Percentiles rank a stretch among this genome's conserved stretches.
These are phyloP conservation scores for Coryphaenoides rupestris DNA, from an alignment of 2,113 vertebrate species.

Conservation along the genomic window DNA sequence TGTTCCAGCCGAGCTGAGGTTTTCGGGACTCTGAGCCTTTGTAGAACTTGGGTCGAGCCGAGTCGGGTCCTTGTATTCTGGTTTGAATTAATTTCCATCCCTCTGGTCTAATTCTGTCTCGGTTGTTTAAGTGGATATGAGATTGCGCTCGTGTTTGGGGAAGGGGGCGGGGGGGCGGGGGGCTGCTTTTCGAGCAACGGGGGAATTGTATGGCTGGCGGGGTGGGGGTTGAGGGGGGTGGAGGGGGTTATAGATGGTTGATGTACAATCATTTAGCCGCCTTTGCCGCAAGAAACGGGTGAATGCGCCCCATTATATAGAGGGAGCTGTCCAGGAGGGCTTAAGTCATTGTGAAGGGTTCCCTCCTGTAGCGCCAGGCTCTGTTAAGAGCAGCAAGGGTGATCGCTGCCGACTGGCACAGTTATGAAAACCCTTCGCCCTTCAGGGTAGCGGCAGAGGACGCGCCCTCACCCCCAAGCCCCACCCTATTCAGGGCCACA, in stretches of 20 bases:
- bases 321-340: slow-evolving; percentile 37
- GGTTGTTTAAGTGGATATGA: slow-evolving; percentile 23
- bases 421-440: slow-evolving; percentile 52
- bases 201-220: not conserved
- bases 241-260: not conserved
- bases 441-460: slow-evolving; percentile 4
- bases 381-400: slow-evolving; percentile 21
- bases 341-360: slow-evolving; percentile 46
- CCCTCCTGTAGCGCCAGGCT: slow-evolving; percentile 19
- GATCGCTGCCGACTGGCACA: slow-evolving; percentile 35
- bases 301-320: slow-evolving; percentile 21
- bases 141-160: not conserved
- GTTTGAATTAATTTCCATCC: slow-evolving; percentile 51
- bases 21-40: slow-evolving; percentile 34
- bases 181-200: not conserved
- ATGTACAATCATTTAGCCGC: slow-evolving; percentile 43
- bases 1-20: slow-evolving; percentile 29
- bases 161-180: not conserved
- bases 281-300: slow-evolving; percentile 12
- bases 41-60: slow-evolving; percentile 7
- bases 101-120: slow-evolving; percentile 36
- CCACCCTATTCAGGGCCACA: too few species aligned
- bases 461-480: not conserved
- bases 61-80: slow-evolving; percentile 43
- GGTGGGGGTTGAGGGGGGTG: not conserved